Base-by-base conservation (phyloP, 2,113 vertebrate genomes). In the Rhea americana region DNA sequence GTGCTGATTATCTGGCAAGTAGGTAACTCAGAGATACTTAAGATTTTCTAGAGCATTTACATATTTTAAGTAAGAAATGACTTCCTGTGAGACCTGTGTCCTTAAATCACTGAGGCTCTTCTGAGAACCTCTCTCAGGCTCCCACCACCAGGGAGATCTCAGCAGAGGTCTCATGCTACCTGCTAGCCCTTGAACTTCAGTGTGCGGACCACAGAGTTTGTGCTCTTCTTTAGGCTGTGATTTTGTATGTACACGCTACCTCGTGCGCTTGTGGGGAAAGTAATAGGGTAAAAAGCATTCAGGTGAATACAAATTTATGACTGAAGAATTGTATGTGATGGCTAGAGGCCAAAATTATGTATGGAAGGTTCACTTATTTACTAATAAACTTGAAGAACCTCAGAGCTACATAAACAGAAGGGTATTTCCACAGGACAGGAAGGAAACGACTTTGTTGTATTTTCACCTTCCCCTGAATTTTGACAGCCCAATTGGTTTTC, bases 401-500 rank as follows among this genome's bases (percentile, higher is more conserved):
- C 62, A 2, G 12, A 58, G 83, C 73, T 70, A 47, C 58, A 91
- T 43, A 90, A 93, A 89, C 66, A 93, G 66, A 72, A 79, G 77
- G 74, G 16, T 61, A 35, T 73, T 94, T 94, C 77, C 77, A 87
- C 53, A 88, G 81, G 81, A 67, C 50, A 82, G 94, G 88, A 94
- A 93, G 94, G 87, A 93, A 94, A 82, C 39, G 45, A 12, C 66
- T 90, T 78, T 61, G n/a, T 47, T 0, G 0, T 43, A 79, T 63
- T 73, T 90, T 84, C 74, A 79, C 88, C 91, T 94, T 90, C 90
- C 88, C 88, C 86, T 56, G 56, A 75, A 77, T 77, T 75, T 45
- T 78, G 70, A 47, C 32, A 58, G 67, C 28, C 66, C 79, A 70
- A 91, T 16, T 70, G 85, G 73, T 41, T 91, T 88, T 89, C 62